These are phyloP conservation scores for Pinna nobilis DNA, from an alignment of 1,140 invertebrate species.

Conservation along the genomic window DNA sequence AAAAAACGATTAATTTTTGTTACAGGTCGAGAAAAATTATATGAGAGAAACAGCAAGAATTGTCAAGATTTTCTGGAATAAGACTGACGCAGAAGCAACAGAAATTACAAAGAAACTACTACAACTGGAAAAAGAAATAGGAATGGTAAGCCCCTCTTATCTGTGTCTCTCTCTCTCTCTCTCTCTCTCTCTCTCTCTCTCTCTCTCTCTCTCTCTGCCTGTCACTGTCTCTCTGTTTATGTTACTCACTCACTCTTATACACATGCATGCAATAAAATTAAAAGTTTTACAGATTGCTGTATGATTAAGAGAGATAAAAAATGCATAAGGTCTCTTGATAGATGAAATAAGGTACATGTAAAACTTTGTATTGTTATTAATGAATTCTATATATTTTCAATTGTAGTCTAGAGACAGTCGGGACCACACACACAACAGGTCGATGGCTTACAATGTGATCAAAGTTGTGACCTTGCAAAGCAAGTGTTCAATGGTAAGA, in stretches of 20 bases:
- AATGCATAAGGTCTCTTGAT: neutral
- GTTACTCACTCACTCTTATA: too few species aligned
- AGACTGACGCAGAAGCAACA: neutral
- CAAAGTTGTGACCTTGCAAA: neutral
- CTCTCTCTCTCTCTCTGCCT: neutral
- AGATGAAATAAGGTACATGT: neutral
- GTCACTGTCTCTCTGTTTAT: too few species aligned
- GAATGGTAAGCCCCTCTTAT: neutral
- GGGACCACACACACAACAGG: neutral
- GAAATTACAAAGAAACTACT: neutral
- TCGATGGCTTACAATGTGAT: neutral
- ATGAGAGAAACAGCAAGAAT: neutral
- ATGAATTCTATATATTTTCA: neutral
- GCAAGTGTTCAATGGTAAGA: conserved; percentile 6
- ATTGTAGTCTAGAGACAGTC: conserved; percentile 10
- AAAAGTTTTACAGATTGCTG: too few species aligned
- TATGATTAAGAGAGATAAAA: neutral
- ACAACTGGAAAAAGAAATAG: conserved; percentile 10
- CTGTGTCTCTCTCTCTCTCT: neutral
- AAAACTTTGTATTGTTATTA: neutral
- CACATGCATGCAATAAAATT: too few species aligned
- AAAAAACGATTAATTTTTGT: neutral
- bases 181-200: conserved; percentile 3
- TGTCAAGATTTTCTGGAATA: neutral
- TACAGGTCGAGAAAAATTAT: conserved; percentile 9